Percentiles rank a stretch among this genome's conserved stretches.
Evolutionary conservation across 2,888 invertebrate species (phyloP).

Genomic region (Morpho helenor): DNA sequence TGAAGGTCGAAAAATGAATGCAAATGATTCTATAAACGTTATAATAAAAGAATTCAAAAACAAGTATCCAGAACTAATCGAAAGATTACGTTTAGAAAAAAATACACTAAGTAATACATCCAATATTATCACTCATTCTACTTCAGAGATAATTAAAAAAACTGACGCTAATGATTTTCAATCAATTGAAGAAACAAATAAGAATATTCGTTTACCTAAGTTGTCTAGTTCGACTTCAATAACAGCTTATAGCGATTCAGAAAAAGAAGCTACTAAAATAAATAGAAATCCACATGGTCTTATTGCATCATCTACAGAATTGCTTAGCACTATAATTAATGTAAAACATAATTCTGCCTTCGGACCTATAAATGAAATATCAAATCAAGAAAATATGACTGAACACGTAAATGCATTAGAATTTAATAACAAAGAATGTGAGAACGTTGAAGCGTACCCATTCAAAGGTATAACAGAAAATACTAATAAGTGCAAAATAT

Average conservation of each 20-base stretch:
- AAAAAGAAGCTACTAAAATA: constrained; percentile 2
- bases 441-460: too few species aligned
- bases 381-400: too few species aligned
- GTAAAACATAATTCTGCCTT: too few species aligned
- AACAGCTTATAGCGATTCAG: constrained; percentile 9
- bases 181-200: not conserved
- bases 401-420: too few species aligned
- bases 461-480: too few species aligned
- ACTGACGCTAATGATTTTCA: not conserved
- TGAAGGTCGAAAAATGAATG: constrained; percentile 42
- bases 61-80: constrained; percentile 45
- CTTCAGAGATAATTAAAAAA: not conserved
- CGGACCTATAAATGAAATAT: too few species aligned
- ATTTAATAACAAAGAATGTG: too few species aligned
- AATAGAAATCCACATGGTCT: constrained; percentile 12
- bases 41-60: constrained; percentile 52
- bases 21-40: constrained; percentile 34
- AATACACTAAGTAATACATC: constrained; percentile 25
- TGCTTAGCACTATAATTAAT: constrained; percentile 23
- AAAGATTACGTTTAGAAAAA: constrained; percentile 38
- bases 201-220: not conserved
- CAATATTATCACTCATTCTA: constrained; percentile 2
- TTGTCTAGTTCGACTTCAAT: constrained; percentile 7
- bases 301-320: constrained; percentile 29
- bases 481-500: too few species aligned